Conservation (phyloP, 2,797 vertebrate species). For the Hirundo rustica region DNA sequence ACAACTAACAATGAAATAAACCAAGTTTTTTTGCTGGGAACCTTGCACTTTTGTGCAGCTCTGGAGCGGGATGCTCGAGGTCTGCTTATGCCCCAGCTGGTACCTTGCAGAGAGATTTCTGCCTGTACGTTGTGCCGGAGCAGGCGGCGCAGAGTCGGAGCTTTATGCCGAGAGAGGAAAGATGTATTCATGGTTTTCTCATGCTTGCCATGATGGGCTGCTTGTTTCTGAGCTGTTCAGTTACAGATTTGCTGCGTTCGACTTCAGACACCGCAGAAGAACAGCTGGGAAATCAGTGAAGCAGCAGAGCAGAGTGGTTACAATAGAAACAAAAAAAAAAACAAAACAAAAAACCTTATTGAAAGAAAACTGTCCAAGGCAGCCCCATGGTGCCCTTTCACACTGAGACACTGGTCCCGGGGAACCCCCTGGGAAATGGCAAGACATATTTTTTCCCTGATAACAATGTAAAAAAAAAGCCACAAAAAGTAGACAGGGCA, state of each 20-base stretch:
- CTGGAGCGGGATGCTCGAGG: background rate
- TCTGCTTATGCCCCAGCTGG: background rate
- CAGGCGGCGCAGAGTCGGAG: background rate
- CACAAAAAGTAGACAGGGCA: background rate
- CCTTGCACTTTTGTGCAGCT: background rate
- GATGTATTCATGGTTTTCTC: constrained; percentile 33
- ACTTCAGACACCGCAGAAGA: constrained; percentile 52
- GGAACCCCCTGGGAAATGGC: constrained; percentile 53
- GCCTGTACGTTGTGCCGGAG: fast-evolving
- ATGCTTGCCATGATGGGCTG: constrained; percentile 14
- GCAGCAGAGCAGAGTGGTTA: constrained; percentile 71
- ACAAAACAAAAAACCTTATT: background rate
- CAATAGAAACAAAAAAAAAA: constrained; percentile 41
- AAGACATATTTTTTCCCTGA: constrained; percentile 60
- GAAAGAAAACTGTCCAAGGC: constrained; percentile 69
- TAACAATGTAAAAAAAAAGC: constrained; percentile 37
- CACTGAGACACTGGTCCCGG: constrained; percentile 42
- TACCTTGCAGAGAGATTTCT: background rate
- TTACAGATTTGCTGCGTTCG: constrained; percentile 20
- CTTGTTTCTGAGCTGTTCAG: constrained; percentile 43
- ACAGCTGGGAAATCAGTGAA: constrained; percentile 73
- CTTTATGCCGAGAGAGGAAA: background rate
- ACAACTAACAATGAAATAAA: background rate
- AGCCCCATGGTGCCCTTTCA: constrained; percentile 67
- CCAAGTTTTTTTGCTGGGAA: background rate